Conservation (phyloP, 2,113 vertebrate genomes). For the Lethenteron camtschaticum region DNA sequence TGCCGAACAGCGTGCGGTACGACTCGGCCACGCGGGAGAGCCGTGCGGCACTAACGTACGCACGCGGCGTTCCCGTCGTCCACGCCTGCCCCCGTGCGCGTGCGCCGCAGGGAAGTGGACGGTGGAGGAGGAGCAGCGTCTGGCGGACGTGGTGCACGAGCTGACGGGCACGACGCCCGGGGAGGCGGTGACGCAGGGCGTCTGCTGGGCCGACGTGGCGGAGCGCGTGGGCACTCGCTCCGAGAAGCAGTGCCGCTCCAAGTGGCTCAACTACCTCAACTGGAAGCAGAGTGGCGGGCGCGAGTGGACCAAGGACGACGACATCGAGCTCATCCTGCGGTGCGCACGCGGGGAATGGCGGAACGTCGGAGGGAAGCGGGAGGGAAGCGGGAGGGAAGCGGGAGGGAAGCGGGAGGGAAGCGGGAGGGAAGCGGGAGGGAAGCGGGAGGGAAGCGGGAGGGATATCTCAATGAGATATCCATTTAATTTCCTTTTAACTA, state of each 20-base stretch:
- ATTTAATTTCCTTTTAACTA: no score
- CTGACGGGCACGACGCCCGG: conserved; percentile 70
- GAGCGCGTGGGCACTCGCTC: conserved; percentile 74
- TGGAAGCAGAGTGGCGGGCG: conserved; percentile 98
- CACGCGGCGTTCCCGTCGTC: no score
- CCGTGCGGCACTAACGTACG: no score
- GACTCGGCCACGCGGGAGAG: no score
- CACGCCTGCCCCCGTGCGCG: background rate
- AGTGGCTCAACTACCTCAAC: conserved; percentile 98
- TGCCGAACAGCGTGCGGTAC: no score
- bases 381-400: no score
- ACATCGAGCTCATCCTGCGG: conserved; percentile 71
- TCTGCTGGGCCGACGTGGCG: conserved; percentile 85
- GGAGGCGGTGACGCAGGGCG: conserved; percentile 74
- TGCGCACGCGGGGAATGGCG: conserved; percentile 13
- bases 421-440: no score
- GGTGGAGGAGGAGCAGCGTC: conserved; percentile 71
- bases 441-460: no score
- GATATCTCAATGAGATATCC: no score
- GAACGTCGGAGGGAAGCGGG: no score
- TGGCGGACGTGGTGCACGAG: conserved; percentile 84
- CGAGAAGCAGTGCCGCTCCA: conserved; percentile 93
- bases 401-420: no score
- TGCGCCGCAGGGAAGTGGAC: conserved; percentile 67
- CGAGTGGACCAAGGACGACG: conserved; percentile 94